Evolutionary conservation across 2,888 invertebrate species (phyloP).

Genomic region (Epinotia nisella): DNA sequence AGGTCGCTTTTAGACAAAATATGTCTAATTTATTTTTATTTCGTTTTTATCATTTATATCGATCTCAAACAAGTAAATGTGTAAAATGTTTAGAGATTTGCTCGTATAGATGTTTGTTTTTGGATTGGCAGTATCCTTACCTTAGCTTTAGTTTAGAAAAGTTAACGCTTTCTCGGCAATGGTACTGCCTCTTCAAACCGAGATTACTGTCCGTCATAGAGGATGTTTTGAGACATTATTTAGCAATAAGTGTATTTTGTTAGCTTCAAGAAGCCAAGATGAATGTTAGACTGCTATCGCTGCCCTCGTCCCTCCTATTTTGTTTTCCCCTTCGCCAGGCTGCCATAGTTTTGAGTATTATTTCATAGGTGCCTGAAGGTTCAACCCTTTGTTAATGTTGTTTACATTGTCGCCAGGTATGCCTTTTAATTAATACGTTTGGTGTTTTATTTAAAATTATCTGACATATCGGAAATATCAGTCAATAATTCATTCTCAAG

Average conservation of each 20-base stretch:
- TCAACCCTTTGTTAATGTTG: conserved; percentile 83
- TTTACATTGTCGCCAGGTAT: conserved; percentile 86
- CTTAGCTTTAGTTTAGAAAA: conserved; percentile 53
- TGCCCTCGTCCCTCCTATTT: conserved; percentile 76
- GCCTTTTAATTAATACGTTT: conserved; percentile 77
- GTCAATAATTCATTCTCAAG: neutral
- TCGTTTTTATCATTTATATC: conserved; percentile 57
- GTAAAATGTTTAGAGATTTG: conserved; percentile 80
- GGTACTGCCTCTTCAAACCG: conserved; percentile 76
- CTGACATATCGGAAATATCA: conserved; percentile 50
- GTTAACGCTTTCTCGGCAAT: conserved; percentile 54
- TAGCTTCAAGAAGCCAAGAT: conserved; percentile 84
- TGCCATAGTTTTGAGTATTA: conserved; percentile 81
- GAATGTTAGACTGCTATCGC: conserved; percentile 84
- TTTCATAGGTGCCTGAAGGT: conserved; percentile 84
- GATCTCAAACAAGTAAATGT: conserved; percentile 66
- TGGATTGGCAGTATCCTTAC: conserved; percentile 80
- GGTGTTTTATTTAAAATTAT: conserved; percentile 60
- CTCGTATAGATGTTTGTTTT: conserved; percentile 79
- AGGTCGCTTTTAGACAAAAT: conserved; percentile 76
- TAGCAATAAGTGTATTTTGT: conserved; percentile 84
- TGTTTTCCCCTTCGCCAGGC: conserved; percentile 79
- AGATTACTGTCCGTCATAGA: conserved; percentile 66
- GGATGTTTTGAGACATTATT: conserved; percentile 70
- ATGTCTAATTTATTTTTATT: conserved; percentile 62